A percentile compares a stretch with the other conserved stretches of the same genome.
phyloP scores from a whole-genome alignment of 2,797 vertebrate genomes.

The Anguilla megastoma region DNA sequence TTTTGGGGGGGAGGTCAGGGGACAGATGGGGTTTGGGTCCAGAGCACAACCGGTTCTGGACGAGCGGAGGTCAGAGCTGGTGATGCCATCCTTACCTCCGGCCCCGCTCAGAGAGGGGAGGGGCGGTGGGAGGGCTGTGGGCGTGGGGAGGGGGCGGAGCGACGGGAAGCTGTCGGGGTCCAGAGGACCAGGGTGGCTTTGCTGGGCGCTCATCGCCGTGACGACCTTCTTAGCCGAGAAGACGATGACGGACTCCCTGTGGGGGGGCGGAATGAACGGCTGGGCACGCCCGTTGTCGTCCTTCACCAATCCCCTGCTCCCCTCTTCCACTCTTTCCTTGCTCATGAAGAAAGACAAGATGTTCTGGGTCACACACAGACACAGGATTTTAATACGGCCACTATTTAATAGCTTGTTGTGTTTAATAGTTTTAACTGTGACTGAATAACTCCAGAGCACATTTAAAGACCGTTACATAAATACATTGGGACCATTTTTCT shows the following conservation, averaged over 20 bases:
- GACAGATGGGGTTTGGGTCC: background rate
- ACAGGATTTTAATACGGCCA: background rate
- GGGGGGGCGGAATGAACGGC: slow-evolving; percentile 61
- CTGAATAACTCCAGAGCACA: background rate
- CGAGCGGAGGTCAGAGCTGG: background rate
- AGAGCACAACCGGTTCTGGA: background rate
- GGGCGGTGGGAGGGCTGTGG: slow-evolving; percentile 12
- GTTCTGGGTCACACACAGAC: background rate
- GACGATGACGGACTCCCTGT: slow-evolving; percentile 75
- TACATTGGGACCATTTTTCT: too few relatives aligned
- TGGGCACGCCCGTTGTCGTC: slow-evolving; percentile 17
- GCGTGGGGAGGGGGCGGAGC: background rate
- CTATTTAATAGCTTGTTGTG: background rate
- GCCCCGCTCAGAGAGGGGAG: slow-evolving; percentile 35
- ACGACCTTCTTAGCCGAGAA: slow-evolving; percentile 68
- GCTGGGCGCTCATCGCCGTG: slow-evolving; percentile 46
- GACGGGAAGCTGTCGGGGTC: background rate
- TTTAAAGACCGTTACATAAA: background rate
- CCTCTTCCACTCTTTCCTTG: background rate
- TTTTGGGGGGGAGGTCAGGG: background rate
- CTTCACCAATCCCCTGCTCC: too few relatives aligned
- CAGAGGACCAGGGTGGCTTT: slow-evolving; percentile 27
- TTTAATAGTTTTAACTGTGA: too few relatives aligned
- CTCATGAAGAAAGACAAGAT: background rate
- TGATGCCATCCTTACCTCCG: slow-evolving; percentile 49